Evolutionary conservation across 2,113 vertebrate species (phyloP), one percentile per base, ranked within the genome.

Genomic region (Narcine bancroftii): DNA sequence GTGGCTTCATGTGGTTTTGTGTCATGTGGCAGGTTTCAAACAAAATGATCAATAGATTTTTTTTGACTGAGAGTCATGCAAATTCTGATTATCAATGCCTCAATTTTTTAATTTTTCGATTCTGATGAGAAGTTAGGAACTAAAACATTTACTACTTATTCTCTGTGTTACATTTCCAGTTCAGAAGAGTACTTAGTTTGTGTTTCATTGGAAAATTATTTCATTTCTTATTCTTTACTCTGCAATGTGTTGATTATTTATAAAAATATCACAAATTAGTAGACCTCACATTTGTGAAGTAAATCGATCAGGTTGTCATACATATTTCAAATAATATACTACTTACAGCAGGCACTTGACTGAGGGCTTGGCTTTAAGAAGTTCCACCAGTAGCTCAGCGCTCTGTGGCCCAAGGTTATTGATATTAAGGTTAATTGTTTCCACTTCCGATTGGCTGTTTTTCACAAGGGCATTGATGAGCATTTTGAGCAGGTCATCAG

Each of bases 371-470:
- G 92, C 94, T 66, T 94, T 93, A 73, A 97, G 93, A 6, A 97
- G 93, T 50, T 96, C 95, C 92, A 97, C 94, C 39, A 97, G 95
- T 85, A 94, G 94, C 93, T 94, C 93, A 60, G 95, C 95, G 2
- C 96, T 96, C 0, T 93, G 93, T 0, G 96, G 96, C 79, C 96
- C 95, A 0, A 97, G 95, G 93, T 94, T 95, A 94, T 97, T 97
- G 69, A 97, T 95, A 94, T 97, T 97, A 69, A 97, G 96, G 94
- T 97, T 97, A 92, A 97, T 95, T 93, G 94, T 93, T 0, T 94
- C 95, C 93, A 97, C 96, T 92, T 95, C 93, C 0, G 96, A 97
- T 33, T 19, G 93, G 92, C 96, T 97, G 92, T 92, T 94, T 92
- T 91, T 94, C 93, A 95, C 96, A 33, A 97, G 93, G 6, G 95